Evolutionary conservation across 1,140 invertebrate species (phyloP), one percentile per base, ranked within the genome.

Genomic region (Nephila pilipes): DNA sequence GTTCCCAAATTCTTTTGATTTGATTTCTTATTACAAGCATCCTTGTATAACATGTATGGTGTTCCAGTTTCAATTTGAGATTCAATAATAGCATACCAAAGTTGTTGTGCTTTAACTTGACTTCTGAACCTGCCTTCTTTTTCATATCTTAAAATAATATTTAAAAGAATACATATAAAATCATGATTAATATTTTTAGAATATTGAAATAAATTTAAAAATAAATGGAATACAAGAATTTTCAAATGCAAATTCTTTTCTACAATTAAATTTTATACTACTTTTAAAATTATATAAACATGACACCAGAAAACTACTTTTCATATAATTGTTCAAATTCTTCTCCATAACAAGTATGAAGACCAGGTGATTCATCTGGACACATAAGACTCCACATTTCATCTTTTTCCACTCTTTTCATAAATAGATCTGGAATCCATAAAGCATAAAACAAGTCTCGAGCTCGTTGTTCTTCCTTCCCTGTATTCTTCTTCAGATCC

Each of bases 361-460:
- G 96, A 0, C 98, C 98, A 1, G 98, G 99, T 95, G 97, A 98
- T 95, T 99, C 97, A 95, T 98, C 97, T 1, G 99, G 99, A 95
- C 99, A 99, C 99, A 99, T 99, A 22, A 99, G 95, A 79, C 97
- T 98, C 99, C 99, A 99, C 83, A 97, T 96, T 89, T 96, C 97
- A 96, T 99, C 97, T 0, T 96, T 96, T 95, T 99, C 97, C 0
- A 99, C 99, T 81, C 99, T 96, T 95, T 98, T 97, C 99, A 99
- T 99, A 95, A 99, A 99, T 55, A 99, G 96, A 97, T 99, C 99
- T 10, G 99, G 99, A 94, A 99, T 98, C 99, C 99, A 99, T 16
- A 99, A 95, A 22, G 97, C 99, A 95, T 99, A 99, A 95, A 99
- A 99, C n/a, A 99, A 96, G 96, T 99, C 99, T 93, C 99, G 96